phyloP scores from a whole-genome alignment of 2,113 vertebrate species.

The Takifugu flavidus region DNA sequence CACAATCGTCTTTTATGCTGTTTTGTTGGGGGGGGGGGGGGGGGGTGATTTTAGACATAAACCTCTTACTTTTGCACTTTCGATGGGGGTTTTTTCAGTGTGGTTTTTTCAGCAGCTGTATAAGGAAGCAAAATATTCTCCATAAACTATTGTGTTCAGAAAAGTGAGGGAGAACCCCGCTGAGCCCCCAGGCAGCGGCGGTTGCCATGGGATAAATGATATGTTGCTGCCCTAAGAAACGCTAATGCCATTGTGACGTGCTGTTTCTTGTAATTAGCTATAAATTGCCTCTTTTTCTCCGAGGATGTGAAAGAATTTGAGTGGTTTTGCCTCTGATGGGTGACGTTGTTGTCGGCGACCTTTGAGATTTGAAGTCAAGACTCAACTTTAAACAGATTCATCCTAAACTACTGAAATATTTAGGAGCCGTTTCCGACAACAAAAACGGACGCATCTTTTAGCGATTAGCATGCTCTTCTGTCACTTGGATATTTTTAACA shows the following conservation, averaged over 20 bases:
- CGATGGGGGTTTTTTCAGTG: background rate
- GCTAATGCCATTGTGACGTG: slow-evolving; percentile 50
- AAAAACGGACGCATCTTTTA: no score
- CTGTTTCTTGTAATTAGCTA: slow-evolving; percentile 70
- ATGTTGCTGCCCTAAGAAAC: slow-evolving; percentile 24
- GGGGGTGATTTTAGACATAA: no score
- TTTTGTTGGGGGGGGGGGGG: background rate
- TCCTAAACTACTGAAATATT: no score
- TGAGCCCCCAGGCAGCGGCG: slow-evolving; percentile 32
- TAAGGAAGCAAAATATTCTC: background rate
- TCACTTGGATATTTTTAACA: no score
- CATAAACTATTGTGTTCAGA: no score
- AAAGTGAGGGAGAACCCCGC: background rate
- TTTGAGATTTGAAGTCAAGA: slow-evolving; percentile 21
- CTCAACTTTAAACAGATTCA: background rate
- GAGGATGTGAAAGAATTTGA: slow-evolving; percentile 32
- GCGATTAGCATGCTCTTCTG: no score
- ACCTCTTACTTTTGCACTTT: no score
- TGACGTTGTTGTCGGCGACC: slow-evolving; percentile 14
- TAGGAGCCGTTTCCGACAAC: no score
- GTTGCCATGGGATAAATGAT: slow-evolving; percentile 70
- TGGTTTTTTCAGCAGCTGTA: background rate
- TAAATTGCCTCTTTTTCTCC: slow-evolving; percentile 47
- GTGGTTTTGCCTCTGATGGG: slow-evolving; percentile 26
- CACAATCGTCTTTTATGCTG: background rate